These are phyloP conservation scores for Holocentrus rufus DNA, from an alignment of 2,797 vertebrate species.

Conservation along the genomic window DNA sequence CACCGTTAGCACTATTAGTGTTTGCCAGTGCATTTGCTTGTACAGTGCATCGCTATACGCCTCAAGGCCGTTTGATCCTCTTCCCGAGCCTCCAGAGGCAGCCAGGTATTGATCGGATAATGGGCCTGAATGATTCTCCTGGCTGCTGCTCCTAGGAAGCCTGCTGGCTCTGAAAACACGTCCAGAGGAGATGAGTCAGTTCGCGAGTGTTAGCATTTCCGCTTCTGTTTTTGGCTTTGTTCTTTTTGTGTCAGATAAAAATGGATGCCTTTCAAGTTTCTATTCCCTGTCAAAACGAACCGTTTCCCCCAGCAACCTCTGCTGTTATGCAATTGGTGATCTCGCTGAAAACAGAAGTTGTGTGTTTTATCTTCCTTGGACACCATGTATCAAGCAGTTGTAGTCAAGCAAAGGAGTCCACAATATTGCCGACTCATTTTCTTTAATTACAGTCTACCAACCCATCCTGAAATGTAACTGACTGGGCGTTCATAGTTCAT, in stretches of 20 bases:
- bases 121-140: conserved; percentile 69
- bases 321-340: conserved; percentile 35
- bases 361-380: neutral
- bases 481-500: no score
- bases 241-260: conserved; percentile 54
- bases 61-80: conserved; percentile 67
- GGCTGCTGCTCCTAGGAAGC: conserved; percentile 46
- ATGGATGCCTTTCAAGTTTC: conserved; percentile 69
- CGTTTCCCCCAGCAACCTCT: conserved; percentile 57
- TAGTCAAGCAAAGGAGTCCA: no score
- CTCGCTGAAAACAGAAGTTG: conserved; percentile 5
- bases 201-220: conserved; percentile 65
- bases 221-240: conserved; percentile 60
- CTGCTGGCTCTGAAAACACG: conserved; percentile 56
- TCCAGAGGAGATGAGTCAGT: conserved; percentile 69
- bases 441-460: no score
- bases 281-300: conserved; percentile 62
- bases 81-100: conserved; percentile 54
- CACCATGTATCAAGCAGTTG: neutral
- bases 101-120: conserved; percentile 74
- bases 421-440: no score
- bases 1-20: conserved; percentile 59
- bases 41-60: conserved; percentile 39
- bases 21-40: conserved; percentile 63
- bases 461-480: no score